A percentile compares a stretch with the other conserved stretches of the same genome.
phyloP scores from a whole-genome alignment of 2,113 vertebrate genomes.

The Myocastor coypus region DNA sequence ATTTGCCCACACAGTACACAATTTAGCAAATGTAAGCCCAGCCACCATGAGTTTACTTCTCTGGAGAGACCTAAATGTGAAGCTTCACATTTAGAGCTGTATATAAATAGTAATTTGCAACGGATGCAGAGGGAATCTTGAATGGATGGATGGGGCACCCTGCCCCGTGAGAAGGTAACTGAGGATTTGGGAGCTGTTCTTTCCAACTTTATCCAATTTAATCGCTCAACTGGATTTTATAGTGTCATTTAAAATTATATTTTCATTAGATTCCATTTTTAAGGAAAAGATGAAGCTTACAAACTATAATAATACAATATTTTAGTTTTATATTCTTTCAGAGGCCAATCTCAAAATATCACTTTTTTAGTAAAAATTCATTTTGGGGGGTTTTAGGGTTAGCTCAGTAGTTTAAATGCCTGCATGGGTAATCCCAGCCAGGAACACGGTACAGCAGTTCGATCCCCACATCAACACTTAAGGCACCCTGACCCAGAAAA shows the following conservation, averaged over 20 bases:
- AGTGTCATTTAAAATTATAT: constrained; percentile 28
- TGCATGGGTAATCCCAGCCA: too few species aligned
- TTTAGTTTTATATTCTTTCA: neutral
- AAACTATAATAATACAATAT: constrained; percentile 10
- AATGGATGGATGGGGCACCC: neutral
- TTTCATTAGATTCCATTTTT: constrained; percentile 39
- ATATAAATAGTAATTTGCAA: constrained; percentile 21
- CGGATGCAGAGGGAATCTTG: neutral
- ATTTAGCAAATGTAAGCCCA: constrained; percentile 83
- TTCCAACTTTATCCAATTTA: neutral
- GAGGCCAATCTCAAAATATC: neutral
- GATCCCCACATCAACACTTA: too few species aligned
- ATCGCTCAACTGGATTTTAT: constrained; percentile 4
- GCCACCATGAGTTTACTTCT: constrained; percentile 85
- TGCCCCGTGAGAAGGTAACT: neutral
- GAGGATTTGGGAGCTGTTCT: neutral
- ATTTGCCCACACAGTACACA: constrained; percentile 84
- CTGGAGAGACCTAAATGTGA: constrained; percentile 76
- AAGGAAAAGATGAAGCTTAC: neutral
- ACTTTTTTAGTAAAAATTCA: too few species aligned
- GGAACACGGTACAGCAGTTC: too few species aligned
- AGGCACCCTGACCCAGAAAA: too few species aligned
- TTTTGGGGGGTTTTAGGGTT: too few species aligned
- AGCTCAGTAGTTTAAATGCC: too few species aligned
- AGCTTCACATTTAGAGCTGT: constrained; percentile 78